Evolutionary conservation across 2,888 invertebrate genomes (phyloP).

Genomic region (Pollenia griseotomentosa): DNA sequence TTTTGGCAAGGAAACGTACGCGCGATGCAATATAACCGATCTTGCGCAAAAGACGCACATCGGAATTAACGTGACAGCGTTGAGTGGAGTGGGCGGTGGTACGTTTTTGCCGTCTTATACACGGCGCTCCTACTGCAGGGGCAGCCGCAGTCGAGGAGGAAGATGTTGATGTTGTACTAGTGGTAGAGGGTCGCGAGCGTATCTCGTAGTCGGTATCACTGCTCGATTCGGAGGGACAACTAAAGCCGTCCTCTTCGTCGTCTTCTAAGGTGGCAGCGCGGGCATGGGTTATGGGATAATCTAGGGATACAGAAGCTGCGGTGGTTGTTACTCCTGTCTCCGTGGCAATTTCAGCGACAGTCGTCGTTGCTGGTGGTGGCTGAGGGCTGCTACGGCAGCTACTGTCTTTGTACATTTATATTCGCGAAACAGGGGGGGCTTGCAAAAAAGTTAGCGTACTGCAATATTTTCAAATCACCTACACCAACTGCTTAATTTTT

Average conservation of each 20-base stretch:
- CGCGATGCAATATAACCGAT: slow-evolving; percentile 84
- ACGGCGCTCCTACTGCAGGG: slow-evolving; percentile 61
- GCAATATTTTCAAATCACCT: neutral
- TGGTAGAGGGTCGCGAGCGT: slow-evolving; percentile 69
- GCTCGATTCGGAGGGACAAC: slow-evolving; percentile 75
- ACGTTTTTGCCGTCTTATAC: slow-evolving; percentile 75
- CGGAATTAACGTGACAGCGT: slow-evolving; percentile 77
- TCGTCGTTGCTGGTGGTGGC: slow-evolving; percentile 73
- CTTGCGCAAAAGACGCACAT: slow-evolving; percentile 83
- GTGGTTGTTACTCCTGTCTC: slow-evolving; percentile 44
- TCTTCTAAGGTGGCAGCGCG: slow-evolving; percentile 61
- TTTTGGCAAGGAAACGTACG: slow-evolving; percentile 81
- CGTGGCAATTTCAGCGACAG: slow-evolving; percentile 62
- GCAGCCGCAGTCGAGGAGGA: slow-evolving; percentile 66
- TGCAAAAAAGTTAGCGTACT: slow-evolving; percentile 29
- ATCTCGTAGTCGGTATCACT: slow-evolving; percentile 73
- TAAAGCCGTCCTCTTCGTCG: slow-evolving; percentile 73
- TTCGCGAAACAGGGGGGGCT: slow-evolving; percentile 57
- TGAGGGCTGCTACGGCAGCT: slow-evolving; percentile 82
- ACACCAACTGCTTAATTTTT: neutral
- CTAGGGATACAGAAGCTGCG: slow-evolving; percentile 39
- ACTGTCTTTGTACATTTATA: slow-evolving; percentile 83
- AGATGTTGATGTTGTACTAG: slow-evolving; percentile 72
- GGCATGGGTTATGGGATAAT: slow-evolving; percentile 45
- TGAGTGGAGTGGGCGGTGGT: slow-evolving; percentile 54